Conservation (phyloP, 2,113 vertebrate species). For the Myiopsitta monachus region DNA sequence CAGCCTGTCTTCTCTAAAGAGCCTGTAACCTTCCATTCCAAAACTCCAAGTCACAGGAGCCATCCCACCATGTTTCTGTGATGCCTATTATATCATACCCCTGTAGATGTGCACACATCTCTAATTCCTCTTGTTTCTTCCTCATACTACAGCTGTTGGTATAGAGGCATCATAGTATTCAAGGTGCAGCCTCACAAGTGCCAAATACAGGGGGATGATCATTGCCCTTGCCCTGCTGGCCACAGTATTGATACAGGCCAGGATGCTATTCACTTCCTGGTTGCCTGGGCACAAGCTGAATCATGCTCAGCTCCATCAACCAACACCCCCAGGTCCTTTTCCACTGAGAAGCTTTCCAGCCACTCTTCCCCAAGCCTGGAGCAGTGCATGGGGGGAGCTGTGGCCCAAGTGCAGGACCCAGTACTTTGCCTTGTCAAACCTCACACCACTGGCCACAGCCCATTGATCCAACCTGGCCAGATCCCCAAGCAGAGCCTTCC, state of each 20-base stretch:
- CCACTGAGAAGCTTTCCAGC: neutral
- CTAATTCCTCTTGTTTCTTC: no score
- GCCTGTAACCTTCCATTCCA: no score
- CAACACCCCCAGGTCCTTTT: neutral
- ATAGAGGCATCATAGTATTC: no score
- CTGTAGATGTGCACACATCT: no score
- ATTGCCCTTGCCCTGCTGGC: neutral
- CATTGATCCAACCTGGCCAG: neutral
- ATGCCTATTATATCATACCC: no score
- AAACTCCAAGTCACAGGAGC: no score
- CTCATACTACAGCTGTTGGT: no score
- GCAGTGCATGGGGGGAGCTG: neutral
- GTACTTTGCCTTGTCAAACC: neutral
- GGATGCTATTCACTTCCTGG: neutral
- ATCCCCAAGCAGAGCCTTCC: neutral
- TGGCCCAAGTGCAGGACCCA: neutral
- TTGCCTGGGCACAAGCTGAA: neutral
- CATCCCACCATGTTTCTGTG: no score
- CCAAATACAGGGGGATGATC: accelerated
- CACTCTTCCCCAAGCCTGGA: neutral
- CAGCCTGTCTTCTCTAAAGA: no score
- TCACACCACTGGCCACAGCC: accelerated
- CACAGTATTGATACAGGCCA: neutral
- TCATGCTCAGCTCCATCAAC: neutral
- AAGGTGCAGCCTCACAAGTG: neutral